Conservation (phyloP, 2,888 invertebrate species). For the Pheosia tremula region DNA sequence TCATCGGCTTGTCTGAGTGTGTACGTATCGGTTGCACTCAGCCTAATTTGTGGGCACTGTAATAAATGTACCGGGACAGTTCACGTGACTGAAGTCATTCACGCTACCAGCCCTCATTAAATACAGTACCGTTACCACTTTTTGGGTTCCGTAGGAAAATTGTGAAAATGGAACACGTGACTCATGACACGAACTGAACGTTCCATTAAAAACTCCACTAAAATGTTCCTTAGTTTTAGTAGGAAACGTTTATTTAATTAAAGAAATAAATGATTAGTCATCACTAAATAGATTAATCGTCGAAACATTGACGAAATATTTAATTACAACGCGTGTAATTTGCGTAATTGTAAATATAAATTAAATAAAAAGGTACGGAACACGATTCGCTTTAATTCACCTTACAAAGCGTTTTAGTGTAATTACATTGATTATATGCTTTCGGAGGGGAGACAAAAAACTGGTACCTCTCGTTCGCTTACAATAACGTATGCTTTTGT, state of each 20-base stretch:
- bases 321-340: no score
- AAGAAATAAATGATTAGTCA: no score
- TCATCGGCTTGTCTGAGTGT: conserved; percentile 32
- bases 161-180: not conserved
- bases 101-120: conserved; percentile 24
- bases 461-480: conserved; percentile 26
- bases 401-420: conserved; percentile 13
- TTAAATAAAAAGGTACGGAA: not conserved
- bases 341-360: no score
- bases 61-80: conserved; percentile 42
- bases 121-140: conserved; percentile 23
- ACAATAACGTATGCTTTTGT: conserved; percentile 22
- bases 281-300: no score
- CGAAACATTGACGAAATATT: no score
- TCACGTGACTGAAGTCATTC: conserved; percentile 57
- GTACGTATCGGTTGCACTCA: conserved; percentile 52
- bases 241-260: no score
- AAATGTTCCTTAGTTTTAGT: no score
- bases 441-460: conserved; percentile 20
- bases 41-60: conserved; percentile 59
- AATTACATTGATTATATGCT: conserved; percentile 39
- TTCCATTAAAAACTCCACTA: no score
- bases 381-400: not conserved
- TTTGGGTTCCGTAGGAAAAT: conserved; percentile 33
- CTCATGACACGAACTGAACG: not conserved